Percentiles rank a stretch among this genome's conserved stretches.
Conservation (phyloP, 1,140 invertebrate species). For the Drosophila funebris region DNA sequence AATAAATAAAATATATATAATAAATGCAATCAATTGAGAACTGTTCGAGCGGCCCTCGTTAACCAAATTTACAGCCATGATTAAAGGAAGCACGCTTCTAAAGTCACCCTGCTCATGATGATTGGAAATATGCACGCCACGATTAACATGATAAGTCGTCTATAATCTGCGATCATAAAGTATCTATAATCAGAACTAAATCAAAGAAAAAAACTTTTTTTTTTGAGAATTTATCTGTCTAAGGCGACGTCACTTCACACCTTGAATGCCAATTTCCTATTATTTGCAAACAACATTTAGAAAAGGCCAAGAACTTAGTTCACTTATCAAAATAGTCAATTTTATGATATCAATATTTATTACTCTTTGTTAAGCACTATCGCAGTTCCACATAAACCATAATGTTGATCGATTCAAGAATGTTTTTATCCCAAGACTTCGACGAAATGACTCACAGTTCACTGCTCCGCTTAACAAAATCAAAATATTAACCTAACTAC, state of each 20-base stretch:
- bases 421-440: slow-evolving; percentile 14
- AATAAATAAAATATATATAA: too few species aligned
- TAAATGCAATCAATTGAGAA: too few species aligned
- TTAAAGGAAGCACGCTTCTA: slow-evolving; percentile 12
- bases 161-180: slow-evolving; percentile 18
- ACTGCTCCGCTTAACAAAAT: too few species aligned
- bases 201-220: neutral
- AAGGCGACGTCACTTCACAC: neutral
- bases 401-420: neutral
- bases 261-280: neutral
- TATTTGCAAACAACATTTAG: neutral
- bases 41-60: neutral
- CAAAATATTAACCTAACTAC: neutral
- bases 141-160: slow-evolving; percentile 11
- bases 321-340: neutral
- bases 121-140: slow-evolving; percentile 1
- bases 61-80: slow-evolving; percentile 15
- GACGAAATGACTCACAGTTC: neutral
- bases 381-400: neutral
- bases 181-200: slow-evolving; percentile 21
- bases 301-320: neutral
- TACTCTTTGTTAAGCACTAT: slow-evolving; percentile 3
- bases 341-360: slow-evolving; percentile 5
- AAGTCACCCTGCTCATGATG: neutral
- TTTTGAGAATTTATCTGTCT: slow-evolving; percentile 16